Evolutionary conservation across 2,888 invertebrate species (phyloP).

Genomic region (Sarcophaga rosellei): DNA sequence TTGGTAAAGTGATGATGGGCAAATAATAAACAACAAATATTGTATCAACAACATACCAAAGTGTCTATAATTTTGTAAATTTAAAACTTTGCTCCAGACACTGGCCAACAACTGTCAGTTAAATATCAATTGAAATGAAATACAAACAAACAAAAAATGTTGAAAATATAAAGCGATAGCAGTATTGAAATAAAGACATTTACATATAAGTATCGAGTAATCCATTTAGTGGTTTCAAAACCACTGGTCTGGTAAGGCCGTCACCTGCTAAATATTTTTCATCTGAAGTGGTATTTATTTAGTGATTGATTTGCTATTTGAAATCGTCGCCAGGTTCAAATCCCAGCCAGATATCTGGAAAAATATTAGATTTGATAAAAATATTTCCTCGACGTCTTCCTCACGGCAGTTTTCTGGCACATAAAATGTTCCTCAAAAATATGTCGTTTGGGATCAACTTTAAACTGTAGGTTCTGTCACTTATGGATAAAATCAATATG

Average conservation of each 20-base stretch:
- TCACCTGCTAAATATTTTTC: no score
- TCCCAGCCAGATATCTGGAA: background rate
- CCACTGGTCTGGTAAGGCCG: no score
- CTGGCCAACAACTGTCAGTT: slow-evolving; percentile 45
- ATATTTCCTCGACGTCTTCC: background rate
- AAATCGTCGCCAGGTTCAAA: background rate
- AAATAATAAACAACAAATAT: slow-evolving; percentile 65
- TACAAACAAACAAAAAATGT: background rate
- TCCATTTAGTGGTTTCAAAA: no score
- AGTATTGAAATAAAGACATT: no score
- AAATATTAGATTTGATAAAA: background rate
- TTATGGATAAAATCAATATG: background rate
- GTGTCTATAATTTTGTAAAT: slow-evolving; percentile 70
- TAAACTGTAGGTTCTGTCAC: background rate
- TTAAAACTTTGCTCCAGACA: slow-evolving; percentile 54
- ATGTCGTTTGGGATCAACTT: background rate
- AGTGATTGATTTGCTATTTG: background rate
- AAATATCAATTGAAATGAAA: background rate
- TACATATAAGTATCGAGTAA: no score
- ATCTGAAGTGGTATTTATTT: no score
- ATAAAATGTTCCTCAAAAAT: background rate
- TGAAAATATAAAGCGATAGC: no score
- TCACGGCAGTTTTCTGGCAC: background rate
- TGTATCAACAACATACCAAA: slow-evolving; percentile 55
- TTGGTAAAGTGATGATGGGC: slow-evolving; percentile 31